Base-by-base conservation (phyloP, 92 coral and sea anemone genomes). In the Heteractis magnifica region DNA sequence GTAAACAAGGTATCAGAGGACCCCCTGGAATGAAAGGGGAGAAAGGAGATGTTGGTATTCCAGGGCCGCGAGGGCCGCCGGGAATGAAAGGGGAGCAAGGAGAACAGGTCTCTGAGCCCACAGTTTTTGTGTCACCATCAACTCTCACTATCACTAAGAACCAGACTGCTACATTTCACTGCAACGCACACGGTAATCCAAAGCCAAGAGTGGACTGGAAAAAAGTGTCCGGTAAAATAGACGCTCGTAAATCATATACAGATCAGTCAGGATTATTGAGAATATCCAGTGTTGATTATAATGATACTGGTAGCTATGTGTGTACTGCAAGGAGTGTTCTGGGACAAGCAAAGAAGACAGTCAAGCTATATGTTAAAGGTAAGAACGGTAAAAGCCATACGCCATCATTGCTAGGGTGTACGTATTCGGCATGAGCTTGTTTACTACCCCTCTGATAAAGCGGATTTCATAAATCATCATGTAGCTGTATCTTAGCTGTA, bases 281-380 rank as follows among this genome's bases (percentile, higher is more conserved):
- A 21, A 60, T 80, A 65, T 20, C 41, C 49, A 48, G 49, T 8
- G 87, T 89, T 2, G 71, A 5, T 5, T 49, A 5, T 48, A 56
- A 56, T 0, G 98, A 94, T 70, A 16, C 20, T 3, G 97, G 92
- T 10, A 18, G 59, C 0, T 94, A 89, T 53, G 20, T 65, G 21
- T 94, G 98, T 20, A 55, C 56, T 34, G 98, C 94, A 0, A 52
- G 23, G 59, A 92, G 88, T 70, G 10, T 75, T 14, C 44, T 84
- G 8, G 93, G 87, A 0, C n/a, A 73, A 3, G 86, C 51, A 8
- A 26, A 52, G 12, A 83, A 79, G 0, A 58, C 70, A 14, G 91
- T 75, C 10, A 12, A 4, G n/a, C 56, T 89, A 6, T 26, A 41
- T 41, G 90, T 93, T 60, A 60, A 77, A 78, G 89, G 97, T 82